phyloP scores from a whole-genome alignment of 1,140 invertebrate species.

The Tetragnatha versicolor region DNA sequence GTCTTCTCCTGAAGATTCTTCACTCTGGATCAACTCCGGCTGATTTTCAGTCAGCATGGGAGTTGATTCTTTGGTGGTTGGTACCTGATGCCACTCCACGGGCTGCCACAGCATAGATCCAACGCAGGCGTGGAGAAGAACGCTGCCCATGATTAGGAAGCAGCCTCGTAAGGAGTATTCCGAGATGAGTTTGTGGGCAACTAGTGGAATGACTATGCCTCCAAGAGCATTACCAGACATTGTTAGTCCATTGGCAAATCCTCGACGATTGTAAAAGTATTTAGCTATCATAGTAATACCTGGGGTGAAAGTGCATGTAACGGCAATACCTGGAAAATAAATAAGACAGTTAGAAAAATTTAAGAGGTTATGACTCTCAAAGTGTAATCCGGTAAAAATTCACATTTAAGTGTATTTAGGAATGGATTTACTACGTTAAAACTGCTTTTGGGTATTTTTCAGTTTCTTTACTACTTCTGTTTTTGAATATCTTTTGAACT shows the following conservation, averaged over 20 bases:
- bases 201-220: slow-evolving; percentile 81
- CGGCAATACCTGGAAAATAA: slow-evolving; percentile 73
- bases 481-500: too few relatives aligned
- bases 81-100: slow-evolving; percentile 68
- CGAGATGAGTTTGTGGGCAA: slow-evolving; percentile 66
- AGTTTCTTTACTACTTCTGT: too few relatives aligned
- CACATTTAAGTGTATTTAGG: too few relatives aligned
- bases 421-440: too few relatives aligned
- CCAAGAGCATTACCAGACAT: slow-evolving; percentile 88
- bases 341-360: background rate
- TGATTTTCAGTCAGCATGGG: background rate
- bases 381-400: too few relatives aligned
- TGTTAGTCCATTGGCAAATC: slow-evolving; percentile 86
- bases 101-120: slow-evolving; percentile 79
- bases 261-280: slow-evolving; percentile 81
- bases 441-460: too few relatives aligned
- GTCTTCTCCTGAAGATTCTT: background rate
- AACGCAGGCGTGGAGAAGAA: slow-evolving; percentile 83
- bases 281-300: slow-evolving; percentile 90
- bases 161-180: slow-evolving; percentile 58
- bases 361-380: background rate
- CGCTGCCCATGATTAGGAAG: slow-evolving; percentile 77
- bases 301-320: slow-evolving; percentile 79
- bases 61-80: background rate
- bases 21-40: background rate